A percentile compares a stretch with the other conserved stretches of the same genome.
phyloP scores from a whole-genome alignment of 2,113 vertebrate genomes.

The Andinoacara biseriatus region DNA sequence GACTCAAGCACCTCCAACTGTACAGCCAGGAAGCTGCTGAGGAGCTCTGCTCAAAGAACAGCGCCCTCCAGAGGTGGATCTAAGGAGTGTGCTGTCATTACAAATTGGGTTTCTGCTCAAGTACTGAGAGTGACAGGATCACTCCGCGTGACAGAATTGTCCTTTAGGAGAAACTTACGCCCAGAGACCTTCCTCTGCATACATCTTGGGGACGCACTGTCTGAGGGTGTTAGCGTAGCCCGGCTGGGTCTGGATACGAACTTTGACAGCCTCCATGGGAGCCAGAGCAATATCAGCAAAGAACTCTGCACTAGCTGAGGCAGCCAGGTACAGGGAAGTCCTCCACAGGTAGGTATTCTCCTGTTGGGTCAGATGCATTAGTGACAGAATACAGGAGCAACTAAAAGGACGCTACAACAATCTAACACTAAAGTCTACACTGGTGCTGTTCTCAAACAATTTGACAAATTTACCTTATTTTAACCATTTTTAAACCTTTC shows the following conservation, averaged over 20 bases:
- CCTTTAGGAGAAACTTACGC: conserved; percentile 85
- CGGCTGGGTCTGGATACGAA: conserved; percentile 97
- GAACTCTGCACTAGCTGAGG: conserved; percentile 99
- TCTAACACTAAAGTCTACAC: not conserved
- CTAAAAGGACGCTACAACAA: not conserved
- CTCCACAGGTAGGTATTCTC: conserved; percentile 97
- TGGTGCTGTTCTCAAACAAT: not conserved
- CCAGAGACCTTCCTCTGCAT: conserved; percentile 92
- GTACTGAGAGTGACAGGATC: too few species aligned
- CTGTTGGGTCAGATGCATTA: conserved; percentile 69
- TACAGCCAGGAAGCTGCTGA: conserved; percentile 93
- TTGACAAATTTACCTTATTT: not conserved
- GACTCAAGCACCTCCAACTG: conserved; percentile 96
- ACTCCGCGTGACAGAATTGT: not conserved
- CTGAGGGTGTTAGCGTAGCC: conserved; percentile 96
- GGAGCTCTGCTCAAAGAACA: conserved; percentile 78
- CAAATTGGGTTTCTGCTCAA: not conserved
- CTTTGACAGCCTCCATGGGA: conserved; percentile 99
- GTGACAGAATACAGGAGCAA: not conserved
- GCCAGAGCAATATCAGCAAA: conserved; percentile 98
- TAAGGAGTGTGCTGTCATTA: conserved; percentile 88
- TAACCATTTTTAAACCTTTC: too few species aligned
- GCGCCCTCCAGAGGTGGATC: conserved; percentile 93
- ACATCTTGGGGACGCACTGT: conserved; percentile 95
- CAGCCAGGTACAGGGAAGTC: conserved; percentile 94